Evolutionary conservation across 2,888 invertebrate species (phyloP), one percentile per base, ranked within the genome.

Genomic region (Rotaria sp.): DNA sequence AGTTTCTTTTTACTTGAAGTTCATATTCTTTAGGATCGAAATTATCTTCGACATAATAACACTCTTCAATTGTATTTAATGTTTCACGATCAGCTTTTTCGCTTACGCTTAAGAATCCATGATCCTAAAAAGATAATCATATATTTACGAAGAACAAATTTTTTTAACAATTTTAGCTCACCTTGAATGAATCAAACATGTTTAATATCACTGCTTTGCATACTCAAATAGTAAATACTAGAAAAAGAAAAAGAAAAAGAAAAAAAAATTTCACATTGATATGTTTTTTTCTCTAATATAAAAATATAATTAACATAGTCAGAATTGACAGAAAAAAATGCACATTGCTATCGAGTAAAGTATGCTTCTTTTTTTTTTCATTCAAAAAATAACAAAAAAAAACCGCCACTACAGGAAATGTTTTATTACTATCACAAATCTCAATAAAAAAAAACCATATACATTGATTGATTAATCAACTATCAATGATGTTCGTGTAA

Each of bases 141-240:
- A 24, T 26, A 26, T 26, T 55, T 55, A 55, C 1, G 24, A 55
- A 10, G 26, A 55, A 55, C 26, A 55, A 26, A 26, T 26, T 26
- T 50, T 50, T 50, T 50, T 2, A 1, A 24, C 7, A 52, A 52
- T 24, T 52, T 24, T 24, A 52, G 15, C 67, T 67, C 15, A 67
- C 67, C 30, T 67, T 67, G 30, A 67, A 30, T 67, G 67, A 67
- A 67, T 67, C 67, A 67, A 67, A 67, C 67, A 67, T 67, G 67
- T 30, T 67, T 67, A 13, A 13, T 15, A 18, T 67, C 15, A 67
- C 35, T 67, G n/a, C 15, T 67, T 30, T 35, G n/a, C 67, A 67
- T 67, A 67, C 67, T 67, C 59, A 59, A 59, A 59, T 59, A 59
- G 30, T 30, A 59, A 59, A 59, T 59, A 59, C 59, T 59, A 59